Base-by-base conservation (phyloP, 2,888 invertebrate species). In the Coleophora deauratella region DNA sequence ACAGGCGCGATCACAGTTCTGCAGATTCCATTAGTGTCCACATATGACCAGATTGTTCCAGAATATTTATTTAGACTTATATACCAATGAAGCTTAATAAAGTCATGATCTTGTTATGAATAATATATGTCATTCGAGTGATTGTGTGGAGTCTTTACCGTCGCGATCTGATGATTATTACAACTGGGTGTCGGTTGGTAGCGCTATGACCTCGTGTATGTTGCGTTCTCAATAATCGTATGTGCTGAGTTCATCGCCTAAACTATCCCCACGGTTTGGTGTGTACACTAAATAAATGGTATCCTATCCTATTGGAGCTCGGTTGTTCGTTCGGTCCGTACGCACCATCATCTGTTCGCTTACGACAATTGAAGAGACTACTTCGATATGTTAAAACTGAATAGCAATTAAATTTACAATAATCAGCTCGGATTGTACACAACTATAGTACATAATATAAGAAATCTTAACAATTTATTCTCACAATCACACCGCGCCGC, bases 141-240 rank as follows among this genome's bases (percentile, higher is more conserved):
- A 12, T n/a, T 11, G 10, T 31, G 13, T 12, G 2, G 33, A 33
- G 11, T 33, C n/a, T 21, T 6, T 21, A n/a, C n/a, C n/a, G n/a
- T n/a, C 6, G 6, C 45, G 48, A 47, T 52, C 51, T 73, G 72
- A 80, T 73, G 78, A 73, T 61, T 51, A 57, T 57, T 78, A 73
- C 78, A 78, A 77, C 74, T 76, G 74, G 72, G 61, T 49, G 57
- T 72, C 72, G 72, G 73, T 68, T 72, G 69, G 57, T 48, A 53
- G 54, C 48, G 54, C 38, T 42, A 36, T 13, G 41, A 36, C 40
- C 42, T 43, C 51, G 61, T 44, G 55, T 55, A 58, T 56, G 57
- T 54, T 53, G 38, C 43, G 54, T 56, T 61, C 57, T 56, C 66
- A 64, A 68, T 63, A 61, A 51, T 53, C 50, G 54, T 54, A 54